These are phyloP conservation scores for Idaea dimidiata DNA, from an alignment of 2,888 invertebrate species.

Conservation along the genomic window DNA sequence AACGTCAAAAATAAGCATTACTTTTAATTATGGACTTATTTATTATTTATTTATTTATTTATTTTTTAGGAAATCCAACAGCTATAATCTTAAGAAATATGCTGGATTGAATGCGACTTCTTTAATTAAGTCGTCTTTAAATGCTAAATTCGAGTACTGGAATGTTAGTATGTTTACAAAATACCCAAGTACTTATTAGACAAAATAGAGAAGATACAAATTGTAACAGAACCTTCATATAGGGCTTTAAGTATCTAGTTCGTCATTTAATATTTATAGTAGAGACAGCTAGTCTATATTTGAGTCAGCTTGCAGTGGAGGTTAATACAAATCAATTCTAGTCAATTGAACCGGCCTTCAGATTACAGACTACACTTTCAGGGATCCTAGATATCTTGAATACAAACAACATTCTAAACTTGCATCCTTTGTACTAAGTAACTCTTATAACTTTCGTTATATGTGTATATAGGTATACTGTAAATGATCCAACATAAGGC, in stretches of 20 bases:
- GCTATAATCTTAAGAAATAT: too few species aligned
- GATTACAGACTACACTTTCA: constrained; percentile 20
- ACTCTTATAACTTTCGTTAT: background rate
- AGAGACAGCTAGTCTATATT: background rate
- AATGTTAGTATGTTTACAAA: too few species aligned
- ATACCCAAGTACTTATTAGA: too few species aligned
- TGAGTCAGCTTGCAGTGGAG: constrained; percentile 6
- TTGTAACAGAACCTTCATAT: background rate
- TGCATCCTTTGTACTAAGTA: constrained; percentile 22
- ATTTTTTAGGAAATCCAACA: too few species aligned
- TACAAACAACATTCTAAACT: constrained; percentile 37
- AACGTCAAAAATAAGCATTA: too few species aligned
- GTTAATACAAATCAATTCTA: constrained; percentile 9
- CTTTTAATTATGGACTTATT: too few species aligned
- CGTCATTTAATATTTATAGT: background rate
- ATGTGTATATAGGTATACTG: background rate
- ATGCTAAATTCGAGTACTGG: too few species aligned
- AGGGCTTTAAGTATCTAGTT: background rate
- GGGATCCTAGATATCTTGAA: constrained; percentile 25
- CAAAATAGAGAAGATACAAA: too few species aligned
- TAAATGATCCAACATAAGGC: too few species aligned
- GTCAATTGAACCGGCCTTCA: constrained; percentile 16
- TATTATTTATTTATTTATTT: too few species aligned
- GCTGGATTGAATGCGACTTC: too few species aligned
- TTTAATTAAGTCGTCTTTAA: too few species aligned